Evolutionary conservation across 2,113 vertebrate species (phyloP), one percentile per base, ranked within the genome.

Genomic region (Spea bombifrons): DNA sequence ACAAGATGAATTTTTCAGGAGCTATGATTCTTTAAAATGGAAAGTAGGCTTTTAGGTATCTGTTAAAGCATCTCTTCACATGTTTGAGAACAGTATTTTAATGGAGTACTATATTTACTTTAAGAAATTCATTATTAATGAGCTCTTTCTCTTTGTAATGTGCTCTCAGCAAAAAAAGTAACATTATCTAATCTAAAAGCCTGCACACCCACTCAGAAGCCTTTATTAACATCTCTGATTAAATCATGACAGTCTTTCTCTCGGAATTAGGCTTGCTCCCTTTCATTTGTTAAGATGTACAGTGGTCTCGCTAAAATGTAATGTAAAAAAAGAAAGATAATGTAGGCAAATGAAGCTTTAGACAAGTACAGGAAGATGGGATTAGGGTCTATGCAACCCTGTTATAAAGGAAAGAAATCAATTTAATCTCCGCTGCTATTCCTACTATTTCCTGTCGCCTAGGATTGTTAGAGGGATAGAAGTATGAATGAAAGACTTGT

Each of bases 141-240:
- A 80, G 78, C 46, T 50, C 17, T 77, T 69, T 80, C 47, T 80
- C 49, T 83, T 7, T 66, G 78, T 68, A 80, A 48, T 48, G 61
- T 79, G 1, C 50, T 81, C 44, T 86, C 78, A 64, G 44, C 78
- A 17, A 57, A 80, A 30, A 30, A 71, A 52, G 67, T 53, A 68
- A 80, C 55, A 57, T 64, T 81, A 83, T 83, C 81, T 84, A 75
- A 76, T 87, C 75, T 68, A 59, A 82, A 66, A 76, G 86, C 82
- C 81, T 79, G 30, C 50, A 81, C 55, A 67, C 80, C 75, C 75
- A 81, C 48, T 82, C 69, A 78, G 85, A 82, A 69, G n/a, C 15
- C 30, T 85, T 86, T 82, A 81, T 81, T 84, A 79, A 80, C 16
- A 61, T 73, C 49, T 78, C 80, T 82, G 69, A 83, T 84, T 84